Conservation (phyloP, 2,888 invertebrate species). For the Carterocephalus palaemon region DNA sequence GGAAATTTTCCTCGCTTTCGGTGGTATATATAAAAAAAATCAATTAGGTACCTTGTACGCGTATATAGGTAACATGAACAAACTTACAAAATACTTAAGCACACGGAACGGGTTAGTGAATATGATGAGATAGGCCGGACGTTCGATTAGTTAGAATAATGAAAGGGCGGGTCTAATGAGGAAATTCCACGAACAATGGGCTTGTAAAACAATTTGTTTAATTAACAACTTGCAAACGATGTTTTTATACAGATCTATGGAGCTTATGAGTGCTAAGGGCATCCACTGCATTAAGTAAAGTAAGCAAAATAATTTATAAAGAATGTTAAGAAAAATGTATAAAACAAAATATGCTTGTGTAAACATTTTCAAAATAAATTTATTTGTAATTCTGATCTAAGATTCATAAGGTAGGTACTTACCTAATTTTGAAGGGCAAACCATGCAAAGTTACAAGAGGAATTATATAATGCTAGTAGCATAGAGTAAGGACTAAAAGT, state of each 20-base stretch:
- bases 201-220: constrained; percentile 9
- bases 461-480: too few relatives aligned
- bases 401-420: neutral
- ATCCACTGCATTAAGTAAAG: too few relatives aligned
- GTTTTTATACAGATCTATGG: neutral
- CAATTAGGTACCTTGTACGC: too few relatives aligned
- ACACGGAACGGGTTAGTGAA: neutral
- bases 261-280: too few relatives aligned
- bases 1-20: too few relatives aligned
- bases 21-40: too few relatives aligned
- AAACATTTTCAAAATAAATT: neutral
- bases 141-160: constrained; percentile 6
- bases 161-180: constrained; percentile 14
- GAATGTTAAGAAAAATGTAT: too few relatives aligned
- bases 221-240: constrained; percentile 5
- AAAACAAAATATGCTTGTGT: too few relatives aligned
- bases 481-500: too few relatives aligned
- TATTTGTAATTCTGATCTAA: neutral
- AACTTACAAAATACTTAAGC: neutral
- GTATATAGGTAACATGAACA: too few relatives aligned
- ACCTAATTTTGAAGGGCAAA: neutral
- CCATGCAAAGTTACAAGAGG: too few relatives aligned
- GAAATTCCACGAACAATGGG: constrained; percentile 10
- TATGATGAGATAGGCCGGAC: neutral
- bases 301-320: too few relatives aligned